These are phyloP conservation scores for Cantharis rufa DNA, from an alignment of 2,888 invertebrate genomes.

Conservation along the genomic window DNA sequence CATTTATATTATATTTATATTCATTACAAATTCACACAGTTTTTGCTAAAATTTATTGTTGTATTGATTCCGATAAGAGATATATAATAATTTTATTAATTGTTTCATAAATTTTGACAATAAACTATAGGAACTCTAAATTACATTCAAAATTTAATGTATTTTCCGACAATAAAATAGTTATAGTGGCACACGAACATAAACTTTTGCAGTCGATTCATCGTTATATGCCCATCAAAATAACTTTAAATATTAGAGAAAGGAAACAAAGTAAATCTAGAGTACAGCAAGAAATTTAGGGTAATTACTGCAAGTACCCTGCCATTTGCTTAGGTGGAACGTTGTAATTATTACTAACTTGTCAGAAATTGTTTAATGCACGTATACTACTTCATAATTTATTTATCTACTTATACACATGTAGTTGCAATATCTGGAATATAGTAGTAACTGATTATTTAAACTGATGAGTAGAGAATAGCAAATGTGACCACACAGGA, in stretches of 20 bases:
- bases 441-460: no score
- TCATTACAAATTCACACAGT: no score
- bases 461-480: no score
- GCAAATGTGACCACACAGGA: no score
- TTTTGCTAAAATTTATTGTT: no score
- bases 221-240: neutral
- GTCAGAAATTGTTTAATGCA: neutral
- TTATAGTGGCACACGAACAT: neutral
- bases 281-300: neutral
- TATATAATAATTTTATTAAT: neutral
- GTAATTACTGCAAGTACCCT: neutral
- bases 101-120: neutral
- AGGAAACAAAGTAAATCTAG: neutral
- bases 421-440: neutral
- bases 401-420: neutral
- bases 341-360: neutral
- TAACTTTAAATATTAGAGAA: neutral
- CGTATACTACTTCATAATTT: neutral
- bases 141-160: neutral
- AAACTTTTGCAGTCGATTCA: neutral
- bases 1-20: no score
- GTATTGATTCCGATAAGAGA: neutral
- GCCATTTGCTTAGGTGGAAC: neutral
- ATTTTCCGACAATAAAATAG: neutral
- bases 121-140: neutral